Conservation (phyloP, 1,140 invertebrate genomes). For the Cherax destructor region DNA sequence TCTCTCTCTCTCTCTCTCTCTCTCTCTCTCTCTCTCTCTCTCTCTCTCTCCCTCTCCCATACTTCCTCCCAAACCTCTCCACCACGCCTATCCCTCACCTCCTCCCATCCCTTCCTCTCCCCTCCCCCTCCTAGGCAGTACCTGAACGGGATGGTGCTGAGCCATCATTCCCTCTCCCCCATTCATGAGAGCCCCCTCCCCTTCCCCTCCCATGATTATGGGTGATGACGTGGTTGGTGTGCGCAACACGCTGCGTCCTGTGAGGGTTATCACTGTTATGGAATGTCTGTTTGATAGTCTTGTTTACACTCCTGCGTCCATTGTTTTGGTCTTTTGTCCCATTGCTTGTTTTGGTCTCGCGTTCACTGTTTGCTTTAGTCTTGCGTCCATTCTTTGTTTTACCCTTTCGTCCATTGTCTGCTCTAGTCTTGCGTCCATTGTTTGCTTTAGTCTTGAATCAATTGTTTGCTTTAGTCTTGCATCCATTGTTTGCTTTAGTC, state of each 20-base stretch:
- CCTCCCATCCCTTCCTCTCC: not conserved
- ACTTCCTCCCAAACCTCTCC: too few relatives aligned
- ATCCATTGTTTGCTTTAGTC: not conserved
- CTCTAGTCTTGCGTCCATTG: not conserved
- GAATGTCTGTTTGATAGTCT: too few relatives aligned
- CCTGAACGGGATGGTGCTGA: not conserved
- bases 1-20: not conserved
- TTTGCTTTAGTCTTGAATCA: too few relatives aligned
- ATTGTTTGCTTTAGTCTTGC: not conserved
- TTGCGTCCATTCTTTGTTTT: not conserved
- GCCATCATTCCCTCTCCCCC: too few relatives aligned
- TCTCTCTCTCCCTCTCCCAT: not conserved
- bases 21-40: constrained; percentile 36
- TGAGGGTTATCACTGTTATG: too few relatives aligned
- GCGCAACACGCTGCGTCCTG: too few relatives aligned
- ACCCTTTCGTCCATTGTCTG: not conserved
- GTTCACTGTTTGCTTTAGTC: not conserved
- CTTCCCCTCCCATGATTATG: too few relatives aligned
- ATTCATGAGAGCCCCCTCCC: too few relatives aligned
- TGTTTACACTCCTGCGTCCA: too few relatives aligned
- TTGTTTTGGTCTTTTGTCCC: constrained; percentile 6
- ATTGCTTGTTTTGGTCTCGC: not conserved
- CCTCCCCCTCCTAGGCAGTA: not conserved
- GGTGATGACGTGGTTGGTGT: too few relatives aligned
- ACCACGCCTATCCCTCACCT: too few relatives aligned